phyloP scores from a whole-genome alignment of 2,113 vertebrate species.

The Colossoma macropomum region DNA sequence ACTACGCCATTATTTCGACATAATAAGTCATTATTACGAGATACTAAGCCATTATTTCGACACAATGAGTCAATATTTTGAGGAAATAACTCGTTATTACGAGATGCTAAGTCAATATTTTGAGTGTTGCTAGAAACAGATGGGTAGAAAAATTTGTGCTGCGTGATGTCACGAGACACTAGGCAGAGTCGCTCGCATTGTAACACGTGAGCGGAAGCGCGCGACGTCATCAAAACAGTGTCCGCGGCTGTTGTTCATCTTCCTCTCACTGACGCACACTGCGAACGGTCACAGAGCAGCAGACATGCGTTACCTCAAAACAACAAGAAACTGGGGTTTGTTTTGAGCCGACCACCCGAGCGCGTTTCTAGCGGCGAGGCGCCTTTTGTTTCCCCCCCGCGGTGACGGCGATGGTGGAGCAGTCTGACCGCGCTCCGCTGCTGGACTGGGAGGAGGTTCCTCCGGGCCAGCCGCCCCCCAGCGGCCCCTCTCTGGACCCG shows the following conservation, averaged over 20 bases:
- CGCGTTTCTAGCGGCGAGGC: neutral
- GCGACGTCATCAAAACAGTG: constrained; percentile 79
- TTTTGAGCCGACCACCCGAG: neutral
- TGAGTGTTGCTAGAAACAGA: too few species aligned
- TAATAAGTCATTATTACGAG: too few species aligned
- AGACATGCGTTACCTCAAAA: neutral
- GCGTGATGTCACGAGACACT: neutral
- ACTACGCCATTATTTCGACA: too few species aligned
- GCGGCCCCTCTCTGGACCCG: constrained; percentile 58
- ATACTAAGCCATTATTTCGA: too few species aligned
- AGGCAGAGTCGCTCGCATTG: neutral
- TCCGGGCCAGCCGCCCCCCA: constrained; percentile 72
- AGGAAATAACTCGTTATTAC: too few species aligned
- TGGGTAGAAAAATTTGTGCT: neutral
- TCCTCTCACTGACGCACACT: neutral
- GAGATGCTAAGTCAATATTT: too few species aligned
- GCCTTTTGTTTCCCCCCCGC: neutral
- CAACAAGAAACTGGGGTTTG: neutral
- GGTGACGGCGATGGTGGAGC: constrained; percentile 82
- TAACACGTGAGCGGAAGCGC: constrained; percentile 80
- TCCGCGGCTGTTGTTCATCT: constrained; percentile 48
- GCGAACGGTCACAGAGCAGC: neutral
- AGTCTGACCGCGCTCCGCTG: constrained; percentile 89
- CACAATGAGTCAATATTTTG: too few species aligned
- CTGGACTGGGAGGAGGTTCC: constrained; percentile 92